phyloP scores from a whole-genome alignment of 64 coral and sea anemone species.

The Porites lutea region DNA sequence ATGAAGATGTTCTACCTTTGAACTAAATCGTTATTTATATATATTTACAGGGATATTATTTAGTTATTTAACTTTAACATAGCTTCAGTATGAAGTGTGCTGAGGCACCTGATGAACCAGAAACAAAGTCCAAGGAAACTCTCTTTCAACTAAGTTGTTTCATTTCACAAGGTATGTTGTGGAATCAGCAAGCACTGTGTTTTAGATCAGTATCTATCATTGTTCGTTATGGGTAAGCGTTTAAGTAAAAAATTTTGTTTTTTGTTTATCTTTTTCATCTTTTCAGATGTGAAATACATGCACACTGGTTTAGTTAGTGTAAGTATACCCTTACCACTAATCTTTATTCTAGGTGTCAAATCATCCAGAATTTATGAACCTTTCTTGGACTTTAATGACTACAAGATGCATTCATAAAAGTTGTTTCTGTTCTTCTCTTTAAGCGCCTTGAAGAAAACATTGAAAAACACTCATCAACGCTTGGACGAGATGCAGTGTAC shows the following conservation, averaged over 20 bases:
- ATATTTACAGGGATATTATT: neutral
- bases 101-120: slow-evolving; percentile 91
- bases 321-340: slow-evolving; percentile 28
- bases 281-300: slow-evolving; percentile 98
- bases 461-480: slow-evolving; percentile 76
- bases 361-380: no score
- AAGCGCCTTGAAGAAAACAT: slow-evolving; percentile 81
- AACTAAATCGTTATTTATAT: no score
- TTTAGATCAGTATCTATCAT: no score
- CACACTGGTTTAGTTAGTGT: slow-evolving; percentile 97
- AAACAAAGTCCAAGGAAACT: slow-evolving; percentile 86
- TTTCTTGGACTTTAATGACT: no score
- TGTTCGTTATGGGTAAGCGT: neutral
- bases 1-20: no score
- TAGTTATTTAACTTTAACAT: slow-evolving; percentile 48
- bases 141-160: slow-evolving; percentile 97
- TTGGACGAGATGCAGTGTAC: slow-evolving; percentile 90
- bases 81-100: slow-evolving; percentile 87
- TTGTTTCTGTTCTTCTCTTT: neutral
- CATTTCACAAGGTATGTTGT: slow-evolving; percentile 78
- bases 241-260: neutral
- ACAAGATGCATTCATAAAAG: no score
- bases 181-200: neutral
- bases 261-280: neutral
- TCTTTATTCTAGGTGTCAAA: no score